Percentiles rank a stretch among this genome's conserved stretches.
phyloP scores from a whole-genome alignment of 2,888 invertebrate species.

The Spodoptera picta region DNA sequence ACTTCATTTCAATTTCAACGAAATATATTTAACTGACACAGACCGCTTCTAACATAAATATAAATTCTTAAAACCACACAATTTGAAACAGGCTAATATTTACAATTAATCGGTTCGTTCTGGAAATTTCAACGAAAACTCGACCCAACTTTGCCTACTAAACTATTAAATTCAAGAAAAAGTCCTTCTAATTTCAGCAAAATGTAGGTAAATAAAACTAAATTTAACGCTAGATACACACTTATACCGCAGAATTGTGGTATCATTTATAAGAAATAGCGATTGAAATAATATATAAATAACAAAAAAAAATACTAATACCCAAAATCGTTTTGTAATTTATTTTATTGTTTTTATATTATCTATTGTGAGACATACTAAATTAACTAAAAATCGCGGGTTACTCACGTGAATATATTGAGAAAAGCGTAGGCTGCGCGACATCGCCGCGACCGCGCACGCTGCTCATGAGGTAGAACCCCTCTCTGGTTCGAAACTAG shows the following conservation, averaged over 20 bases:
- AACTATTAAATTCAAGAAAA: slow-evolving; percentile 47
- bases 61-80: background rate
- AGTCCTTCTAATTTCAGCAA: slow-evolving; percentile 67
- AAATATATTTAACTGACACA: background rate
- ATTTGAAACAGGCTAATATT: slow-evolving; percentile 20
- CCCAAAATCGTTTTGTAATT: no score
- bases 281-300: slow-evolving; percentile 15
- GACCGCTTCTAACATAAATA: background rate
- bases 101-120: slow-evolving; percentile 15
- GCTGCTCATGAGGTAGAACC: no score
- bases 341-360: no score
- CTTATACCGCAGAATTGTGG: slow-evolving; percentile 36
- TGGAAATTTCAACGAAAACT: slow-evolving; percentile 18
- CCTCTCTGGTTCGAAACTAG: no score
- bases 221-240: slow-evolving; percentile 61
- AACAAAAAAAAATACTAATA: no score
- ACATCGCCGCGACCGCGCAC: no score
- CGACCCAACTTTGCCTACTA: slow-evolving; percentile 10
- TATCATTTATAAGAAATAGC: slow-evolving; percentile 48
- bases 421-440: no score
- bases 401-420: no score
- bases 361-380: no score
- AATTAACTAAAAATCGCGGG: no score
- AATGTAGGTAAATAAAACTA: slow-evolving; percentile 55
- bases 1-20: background rate